Base-by-base conservation (phyloP, 2,797 vertebrate genomes). In the Silurus aristotelis region DNA sequence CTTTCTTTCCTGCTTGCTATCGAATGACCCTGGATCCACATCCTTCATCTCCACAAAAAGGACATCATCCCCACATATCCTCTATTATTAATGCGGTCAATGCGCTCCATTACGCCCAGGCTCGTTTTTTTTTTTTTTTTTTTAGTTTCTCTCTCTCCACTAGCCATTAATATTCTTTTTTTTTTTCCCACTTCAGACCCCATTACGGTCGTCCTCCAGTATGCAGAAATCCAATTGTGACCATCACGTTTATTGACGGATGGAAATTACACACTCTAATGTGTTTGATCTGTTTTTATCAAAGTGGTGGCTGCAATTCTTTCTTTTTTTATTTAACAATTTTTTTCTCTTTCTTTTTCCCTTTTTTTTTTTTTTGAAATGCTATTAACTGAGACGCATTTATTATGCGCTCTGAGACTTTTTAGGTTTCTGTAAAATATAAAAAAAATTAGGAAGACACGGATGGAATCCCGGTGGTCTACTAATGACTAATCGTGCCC, bases 31-130 rank as follows among this genome's bases (percentile, higher is more conserved):
- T 38, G 13, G 46, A 14, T 46, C 61, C 67, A 56, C 73, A 84
- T 80, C n/a, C 60, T 94, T 95, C 93, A 94, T 93, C 93, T 94
- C 91, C 89, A 91, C 87, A 81, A 90, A 92, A 89, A 92, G 88
- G 89, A 93, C 92, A 93, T 94, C 93, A 93, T 92, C 93, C 94
- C 94, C 93, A 93, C 93, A 92, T 90, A 93, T 94, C 92, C 93
- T 94, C 90, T 94, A 94, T 94, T 94, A 95, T 94, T 95, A 92
- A 94, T 95, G 93, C 89, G 92, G 92, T 94, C 94, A 95, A 95
- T 94, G 93, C 90, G 92, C 93, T 93, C 93, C 93, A 95, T 95
- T 95, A 95, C 93, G 90, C 89, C 85, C 87, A 79, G 63, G 87
- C 89, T 93, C 77, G 5, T n/a, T 48, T 48, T 48, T 48, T 8